phyloP scores from a whole-genome alignment of 1,140 invertebrate genomes.

The Panagrolaimus sp. region DNA sequence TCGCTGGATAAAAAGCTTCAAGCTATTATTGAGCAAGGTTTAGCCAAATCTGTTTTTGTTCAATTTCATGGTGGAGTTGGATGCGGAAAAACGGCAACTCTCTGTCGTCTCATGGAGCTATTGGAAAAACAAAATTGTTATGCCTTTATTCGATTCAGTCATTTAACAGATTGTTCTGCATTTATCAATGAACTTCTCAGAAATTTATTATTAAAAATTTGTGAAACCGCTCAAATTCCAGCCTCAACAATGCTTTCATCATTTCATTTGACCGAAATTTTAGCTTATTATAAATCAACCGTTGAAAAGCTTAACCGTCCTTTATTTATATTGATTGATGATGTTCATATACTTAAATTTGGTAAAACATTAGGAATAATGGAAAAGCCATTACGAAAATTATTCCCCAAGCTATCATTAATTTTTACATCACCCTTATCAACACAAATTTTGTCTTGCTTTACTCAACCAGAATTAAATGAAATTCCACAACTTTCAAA shows the following conservation, averaged over 20 bases:
- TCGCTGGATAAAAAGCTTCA: conserved; percentile 19
- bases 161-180: conserved; percentile 36
- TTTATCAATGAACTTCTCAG: conserved; percentile 44
- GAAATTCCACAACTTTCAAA: conserved; percentile 26
- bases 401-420: conserved; percentile 39
- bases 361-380: conserved; percentile 36
- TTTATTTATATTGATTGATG: conserved; percentile 41
- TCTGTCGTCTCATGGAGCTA: conserved; percentile 37
- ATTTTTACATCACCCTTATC: conserved; percentile 35
- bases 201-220: conserved; percentile 37
- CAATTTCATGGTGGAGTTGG: conserved; percentile 38
- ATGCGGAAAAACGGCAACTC: conserved; percentile 42
- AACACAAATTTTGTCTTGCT: conserved; percentile 23
- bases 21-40: conserved; percentile 21
- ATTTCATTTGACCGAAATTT: conserved; percentile 36
- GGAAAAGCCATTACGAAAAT: conserved; percentile 32
- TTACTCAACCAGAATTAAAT: conserved; percentile 34
- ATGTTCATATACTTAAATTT: conserved; percentile 38
- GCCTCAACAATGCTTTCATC: conserved; percentile 1
- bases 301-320: conserved; percentile 27
- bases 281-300: conserved; percentile 39
- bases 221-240: conserved; percentile 26
- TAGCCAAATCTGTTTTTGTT: conserved; percentile 29
- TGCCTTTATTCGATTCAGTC: conserved; percentile 31
- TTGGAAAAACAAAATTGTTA: conserved; percentile 31